Conservation (phyloP, 2,888 invertebrate genomes). For the Xylota sylvarum region DNA sequence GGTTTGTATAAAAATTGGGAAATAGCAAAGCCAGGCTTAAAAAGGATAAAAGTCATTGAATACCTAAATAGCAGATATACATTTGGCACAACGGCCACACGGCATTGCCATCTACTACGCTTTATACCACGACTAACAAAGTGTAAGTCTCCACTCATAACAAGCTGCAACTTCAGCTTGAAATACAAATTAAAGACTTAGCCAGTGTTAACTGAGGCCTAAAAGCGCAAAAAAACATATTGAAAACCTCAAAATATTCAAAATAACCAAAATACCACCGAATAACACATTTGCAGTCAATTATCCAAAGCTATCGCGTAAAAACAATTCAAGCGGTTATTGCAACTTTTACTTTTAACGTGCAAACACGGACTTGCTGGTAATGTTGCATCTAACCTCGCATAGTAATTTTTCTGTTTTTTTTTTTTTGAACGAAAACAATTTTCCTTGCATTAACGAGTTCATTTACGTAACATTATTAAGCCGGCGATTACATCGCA, state of each 20-base stretch:
- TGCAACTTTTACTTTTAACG: slow-evolving; percentile 58
- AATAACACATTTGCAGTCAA: slow-evolving; percentile 5
- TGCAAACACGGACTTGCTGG: neutral
- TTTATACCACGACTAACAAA: too few relatives aligned
- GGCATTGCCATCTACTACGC: too few relatives aligned
- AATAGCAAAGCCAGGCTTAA: too few relatives aligned
- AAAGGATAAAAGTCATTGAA: too few relatives aligned
- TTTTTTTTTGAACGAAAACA: slow-evolving; percentile 8
- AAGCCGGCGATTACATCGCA: slow-evolving; percentile 32
- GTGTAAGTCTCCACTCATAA: too few relatives aligned
- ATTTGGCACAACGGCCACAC: too few relatives aligned
- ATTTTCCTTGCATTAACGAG: slow-evolving; percentile 54
- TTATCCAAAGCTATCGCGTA: slow-evolving; percentile 23
- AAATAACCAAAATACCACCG: neutral
- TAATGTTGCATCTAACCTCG: slow-evolving; percentile 7
- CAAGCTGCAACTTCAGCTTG: too few relatives aligned
- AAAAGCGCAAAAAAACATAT: too few relatives aligned
- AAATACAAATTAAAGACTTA: too few relatives aligned
- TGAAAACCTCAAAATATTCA: neutral
- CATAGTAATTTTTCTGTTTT: slow-evolving; percentile 11
- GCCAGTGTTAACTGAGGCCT: too few relatives aligned
- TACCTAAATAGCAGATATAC: too few relatives aligned
- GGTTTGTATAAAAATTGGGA: too few relatives aligned
- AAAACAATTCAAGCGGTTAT: slow-evolving; percentile 50
- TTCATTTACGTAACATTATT: slow-evolving; percentile 53